Evolutionary conservation across 2,113 vertebrate genomes (phyloP).

Genomic region (Cololabis saira): DNA sequence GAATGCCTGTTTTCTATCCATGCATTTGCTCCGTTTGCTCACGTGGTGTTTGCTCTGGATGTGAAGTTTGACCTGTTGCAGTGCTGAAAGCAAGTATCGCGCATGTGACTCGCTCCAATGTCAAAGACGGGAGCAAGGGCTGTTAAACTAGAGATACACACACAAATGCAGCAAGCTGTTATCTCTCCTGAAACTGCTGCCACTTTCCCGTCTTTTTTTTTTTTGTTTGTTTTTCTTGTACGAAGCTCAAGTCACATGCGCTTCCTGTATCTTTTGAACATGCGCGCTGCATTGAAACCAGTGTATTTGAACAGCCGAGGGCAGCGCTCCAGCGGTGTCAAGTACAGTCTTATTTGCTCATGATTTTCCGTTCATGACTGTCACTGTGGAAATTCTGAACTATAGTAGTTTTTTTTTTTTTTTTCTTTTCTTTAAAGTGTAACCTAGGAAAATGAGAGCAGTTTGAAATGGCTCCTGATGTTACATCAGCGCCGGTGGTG

Average conservation of each 20-base stretch:
- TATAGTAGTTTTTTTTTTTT: background rate
- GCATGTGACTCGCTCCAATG: background rate
- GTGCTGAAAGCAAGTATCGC: conserved; percentile 34
- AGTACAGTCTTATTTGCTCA: conserved; percentile 26
- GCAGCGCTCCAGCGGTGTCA: conserved; percentile 8
- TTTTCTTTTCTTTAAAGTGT: background rate
- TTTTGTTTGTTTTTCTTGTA: background rate
- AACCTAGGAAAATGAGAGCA: conserved; percentile 16
- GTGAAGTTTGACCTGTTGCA: conserved; percentile 77
- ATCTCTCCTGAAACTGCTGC: conserved; percentile 38
- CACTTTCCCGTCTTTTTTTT: background rate
- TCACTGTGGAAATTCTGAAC: conserved; percentile 28
- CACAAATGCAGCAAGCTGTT: conserved; percentile 19
- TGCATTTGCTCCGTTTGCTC: conserved; percentile 50
- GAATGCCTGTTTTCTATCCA: conserved; percentile 51
- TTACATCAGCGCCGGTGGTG: conserved; percentile 39
- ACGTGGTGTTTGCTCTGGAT: conserved; percentile 64
- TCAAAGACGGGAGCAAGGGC: conserved; percentile 38
- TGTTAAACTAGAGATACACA: conserved; percentile 22
- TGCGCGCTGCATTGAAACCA: background rate
- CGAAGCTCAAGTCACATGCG: background rate
- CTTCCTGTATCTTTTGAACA: conserved; percentile 14
- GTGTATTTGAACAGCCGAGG: conserved; percentile 28
- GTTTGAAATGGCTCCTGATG: conserved; percentile 26
- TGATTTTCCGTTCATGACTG: conserved; percentile 27